Percentiles rank a stretch among this genome's conserved stretches.
These are phyloP conservation scores for Galbula dea DNA, from an alignment of 2,113 vertebrate genomes.

Conservation along the genomic window DNA sequence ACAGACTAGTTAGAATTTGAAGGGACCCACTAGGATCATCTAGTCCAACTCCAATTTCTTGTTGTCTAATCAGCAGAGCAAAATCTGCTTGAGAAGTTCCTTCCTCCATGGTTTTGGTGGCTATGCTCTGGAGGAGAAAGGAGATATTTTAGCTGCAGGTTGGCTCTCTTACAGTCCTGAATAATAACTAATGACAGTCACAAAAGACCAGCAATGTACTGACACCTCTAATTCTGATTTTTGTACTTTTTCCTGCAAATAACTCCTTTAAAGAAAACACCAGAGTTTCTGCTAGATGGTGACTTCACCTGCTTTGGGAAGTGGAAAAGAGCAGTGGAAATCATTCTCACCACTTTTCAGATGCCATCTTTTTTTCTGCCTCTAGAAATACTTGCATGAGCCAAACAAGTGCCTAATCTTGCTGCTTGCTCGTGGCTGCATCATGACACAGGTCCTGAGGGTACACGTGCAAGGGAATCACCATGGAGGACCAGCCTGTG, in stretches of 20 bases:
- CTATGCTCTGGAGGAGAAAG: neutral
- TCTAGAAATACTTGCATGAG: neutral
- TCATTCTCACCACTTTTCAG: neutral
- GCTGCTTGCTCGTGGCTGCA: neutral
- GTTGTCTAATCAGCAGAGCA: neutral
- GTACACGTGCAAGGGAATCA: neutral
- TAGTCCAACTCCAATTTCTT: neutral
- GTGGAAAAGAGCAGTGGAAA: neutral
- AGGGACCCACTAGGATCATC: no score
- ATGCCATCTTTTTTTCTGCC: neutral
- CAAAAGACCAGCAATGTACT: no score
- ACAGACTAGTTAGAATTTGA: no score
- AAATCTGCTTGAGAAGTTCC: neutral
- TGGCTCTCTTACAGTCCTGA: neutral
- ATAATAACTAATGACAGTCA: no score
- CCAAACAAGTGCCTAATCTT: neutral
- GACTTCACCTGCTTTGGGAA: neutral
- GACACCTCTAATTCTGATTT: no score
- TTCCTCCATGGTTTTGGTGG: neutral
- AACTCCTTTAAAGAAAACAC: neutral
- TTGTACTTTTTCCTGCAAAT: no score
- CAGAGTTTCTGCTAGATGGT: neutral
- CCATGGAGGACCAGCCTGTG: neutral
- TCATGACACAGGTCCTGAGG: neutral
- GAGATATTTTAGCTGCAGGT: neutral